Base-by-base conservation (phyloP, 2,888 invertebrate species). In the Sarcophaga carnaria region DNA sequence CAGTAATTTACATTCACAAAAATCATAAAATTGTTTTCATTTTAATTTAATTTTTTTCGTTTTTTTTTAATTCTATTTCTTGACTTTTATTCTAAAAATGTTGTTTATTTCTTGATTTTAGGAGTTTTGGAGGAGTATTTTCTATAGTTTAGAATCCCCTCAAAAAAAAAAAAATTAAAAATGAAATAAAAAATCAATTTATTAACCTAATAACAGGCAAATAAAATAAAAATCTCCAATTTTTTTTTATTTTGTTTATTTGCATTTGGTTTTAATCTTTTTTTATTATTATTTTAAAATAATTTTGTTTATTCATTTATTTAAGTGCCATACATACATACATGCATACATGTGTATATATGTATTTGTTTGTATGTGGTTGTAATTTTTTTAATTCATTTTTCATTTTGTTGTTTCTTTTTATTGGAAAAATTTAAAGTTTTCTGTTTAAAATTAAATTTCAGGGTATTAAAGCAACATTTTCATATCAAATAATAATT, bases 1-100 rank as follows among this genome's bases (percentile, higher is more conserved):
- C 37, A 37, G 37, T 2, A 37, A 37, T 37, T 8, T 71, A 76
- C 77, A 78, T 80, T 82, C 76, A 80, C 71, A 77, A 45, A 63
- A 63, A 69, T 37, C 22, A 77, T 70, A 59, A 86, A 45, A 49
- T 14, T 37, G 3, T 37, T 8, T 37, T 37, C 2, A 10, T 37
- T 37, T 37, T 37, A 1, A 37, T 37, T 37, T 12, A 64, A n/a
- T 69, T 80, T 70, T 47, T 22, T 22, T n/a, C 54, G 5, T 60
- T 59, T 66, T 17, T 6, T 10, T 49, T 2, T 20, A 45, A 12
- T 27, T 71, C 37, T 22, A 69, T 45, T 45, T 37, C 37, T 3
- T 71, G 8, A n/a, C 8, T 54, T 67, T 49, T 69, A 37, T 8
- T 37, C 37, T 37, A 37, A 37, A 37, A 37, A 37, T 37, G 8